These are phyloP conservation scores for Callocephalon fimbriatum DNA, from an alignment of 2,113 vertebrate genomes.

Conservation along the genomic window DNA sequence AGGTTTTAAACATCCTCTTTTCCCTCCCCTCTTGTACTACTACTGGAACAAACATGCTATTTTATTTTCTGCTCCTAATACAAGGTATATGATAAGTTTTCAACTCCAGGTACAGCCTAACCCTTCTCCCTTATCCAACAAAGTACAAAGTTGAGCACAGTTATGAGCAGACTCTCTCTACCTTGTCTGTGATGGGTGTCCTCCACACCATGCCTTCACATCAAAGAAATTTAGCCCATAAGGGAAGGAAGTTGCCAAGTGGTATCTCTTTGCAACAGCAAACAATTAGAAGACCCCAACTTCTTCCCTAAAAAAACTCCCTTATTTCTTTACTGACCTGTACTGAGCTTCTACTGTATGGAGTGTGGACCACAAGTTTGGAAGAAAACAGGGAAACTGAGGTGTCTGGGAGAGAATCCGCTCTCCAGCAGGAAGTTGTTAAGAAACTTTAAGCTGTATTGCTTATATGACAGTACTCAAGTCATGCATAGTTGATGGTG, in stretches of 20 bases:
- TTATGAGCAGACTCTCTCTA: background rate
- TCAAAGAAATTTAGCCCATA: background rate
- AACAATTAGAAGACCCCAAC: background rate
- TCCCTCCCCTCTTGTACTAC: background rate
- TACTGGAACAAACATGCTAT: background rate
- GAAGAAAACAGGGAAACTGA: background rate
- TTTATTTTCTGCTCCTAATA: background rate
- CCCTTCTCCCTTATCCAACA: background rate
- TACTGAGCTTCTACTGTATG: background rate
- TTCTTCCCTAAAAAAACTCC: background rate
- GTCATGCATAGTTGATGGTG: rapidly evolving
- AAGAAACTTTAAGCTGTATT: background rate
- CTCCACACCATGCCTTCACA: background rate
- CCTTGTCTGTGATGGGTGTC: background rate
- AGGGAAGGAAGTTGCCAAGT: background rate
- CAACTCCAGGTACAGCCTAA: background rate
- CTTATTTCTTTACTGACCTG: background rate
- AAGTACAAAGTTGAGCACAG: background rate
- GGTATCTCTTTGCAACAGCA: background rate
- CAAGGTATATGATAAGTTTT: background rate
- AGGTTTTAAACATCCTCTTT: background rate
- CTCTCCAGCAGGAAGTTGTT: background rate
- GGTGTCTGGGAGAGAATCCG: background rate
- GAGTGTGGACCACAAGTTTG: background rate
- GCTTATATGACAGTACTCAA: background rate